Base-by-base conservation (phyloP, 37 sponge, comb jelly and placozoan genomes). In the Spongia lamella region DNA sequence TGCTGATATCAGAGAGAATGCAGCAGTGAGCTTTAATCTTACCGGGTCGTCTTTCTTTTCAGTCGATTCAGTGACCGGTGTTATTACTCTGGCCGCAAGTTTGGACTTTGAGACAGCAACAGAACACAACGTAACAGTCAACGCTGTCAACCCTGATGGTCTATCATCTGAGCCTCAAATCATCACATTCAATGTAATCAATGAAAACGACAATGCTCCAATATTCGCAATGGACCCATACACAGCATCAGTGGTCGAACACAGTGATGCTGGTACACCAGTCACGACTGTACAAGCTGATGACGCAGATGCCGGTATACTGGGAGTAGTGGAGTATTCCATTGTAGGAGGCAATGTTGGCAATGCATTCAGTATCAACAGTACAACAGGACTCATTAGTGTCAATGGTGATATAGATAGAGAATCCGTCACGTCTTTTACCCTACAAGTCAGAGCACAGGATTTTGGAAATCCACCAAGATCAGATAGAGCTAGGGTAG, bases 121-220 rank as follows among this genome's bases (percentile, higher is more conserved):
- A 19, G n/a, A 17, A 21, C 68, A 78, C 65, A 68, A 4, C 17
- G 37, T 90, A 3, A 78, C 51, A 2, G 33, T 90, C 1, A 17
- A 47, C 17, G 91, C 86, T 7, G 16, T 21, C 0, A 83, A 90
- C 53, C 7, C 5, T 16, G 83, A 79, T 15, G 26, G 11, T 25
- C 70, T 75, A 7, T 53, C 38, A 0, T 26, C 38, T 49, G 52
- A 13, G 20, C 53, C 6, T 4, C 38, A 70, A 6, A 7, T 26
- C 0, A 70, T 86, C 29, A 70, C 43, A 0, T 38, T 92, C 9
- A 58, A 63, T 53, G 81, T 92, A n/a, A 15, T 19, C 1, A 83
- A 92, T 36, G 81, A 84, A 20, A 72, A 84, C 43, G 89, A 86
- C 51, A 24, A 57, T 29, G 68, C 90, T 20, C 88, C 83, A 7